These are phyloP conservation scores for Syngnathus floridae DNA, from an alignment of 2,113 vertebrate genomes.

Conservation along the genomic window DNA sequence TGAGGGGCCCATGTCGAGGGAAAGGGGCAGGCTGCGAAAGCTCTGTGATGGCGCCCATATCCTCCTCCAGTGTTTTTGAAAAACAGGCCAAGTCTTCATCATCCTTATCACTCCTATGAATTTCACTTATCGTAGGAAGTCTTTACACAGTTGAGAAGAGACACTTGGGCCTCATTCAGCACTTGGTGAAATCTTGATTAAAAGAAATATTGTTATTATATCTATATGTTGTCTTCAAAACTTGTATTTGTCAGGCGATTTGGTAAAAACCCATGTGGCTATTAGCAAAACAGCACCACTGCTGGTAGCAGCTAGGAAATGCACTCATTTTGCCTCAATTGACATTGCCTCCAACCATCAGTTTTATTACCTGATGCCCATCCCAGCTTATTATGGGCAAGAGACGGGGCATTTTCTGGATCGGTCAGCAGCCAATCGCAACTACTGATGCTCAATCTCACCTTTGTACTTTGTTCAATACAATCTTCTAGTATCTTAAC, in stretches of 20 bases:
- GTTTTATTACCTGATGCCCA: no score
- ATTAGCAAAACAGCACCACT: neutral
- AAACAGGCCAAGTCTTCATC: slow-evolving; percentile 1
- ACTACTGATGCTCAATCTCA: no score
- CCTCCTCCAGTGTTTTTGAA: slow-evolving; percentile 51
- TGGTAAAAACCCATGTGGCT: neutral
- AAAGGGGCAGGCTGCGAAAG: slow-evolving; percentile 53
- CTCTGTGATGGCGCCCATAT: slow-evolving; percentile 56
- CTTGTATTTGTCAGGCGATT: neutral
- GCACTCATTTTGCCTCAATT: no score
- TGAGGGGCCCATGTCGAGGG: slow-evolving; percentile 49
- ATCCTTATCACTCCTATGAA: slow-evolving; percentile 35
- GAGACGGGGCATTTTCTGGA: no score
- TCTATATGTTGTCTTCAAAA: neutral
- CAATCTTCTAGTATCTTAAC: no score
- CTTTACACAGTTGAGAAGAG: slow-evolving; percentile 42
- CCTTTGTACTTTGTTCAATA: no score
- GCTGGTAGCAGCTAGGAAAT: no score
- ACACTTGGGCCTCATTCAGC: slow-evolving; percentile 53
- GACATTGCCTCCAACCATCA: no score
- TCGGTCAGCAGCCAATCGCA: no score
- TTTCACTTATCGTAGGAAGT: slow-evolving; percentile 56
- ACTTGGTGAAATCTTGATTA: neutral
- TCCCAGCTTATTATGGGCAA: no score
- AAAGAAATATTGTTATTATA: neutral